Conservation (phyloP, 2,113 vertebrate genomes). For the Herpailurus yagouaroundi region DNA sequence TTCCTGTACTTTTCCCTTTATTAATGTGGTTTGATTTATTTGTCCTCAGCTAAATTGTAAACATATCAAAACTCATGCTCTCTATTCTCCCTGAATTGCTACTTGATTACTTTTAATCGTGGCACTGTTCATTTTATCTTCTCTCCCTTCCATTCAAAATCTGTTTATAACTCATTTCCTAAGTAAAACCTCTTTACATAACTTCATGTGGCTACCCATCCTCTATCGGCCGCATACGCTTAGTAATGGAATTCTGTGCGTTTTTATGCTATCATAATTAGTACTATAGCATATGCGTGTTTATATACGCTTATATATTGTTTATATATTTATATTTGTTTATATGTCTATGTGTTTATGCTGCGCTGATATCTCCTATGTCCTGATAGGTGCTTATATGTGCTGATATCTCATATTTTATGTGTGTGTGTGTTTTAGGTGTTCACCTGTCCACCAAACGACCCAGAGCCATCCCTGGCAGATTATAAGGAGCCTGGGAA, state of each 20-base stretch:
- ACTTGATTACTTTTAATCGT: neutral
- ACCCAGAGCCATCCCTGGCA: neutral
- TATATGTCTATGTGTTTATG: neutral
- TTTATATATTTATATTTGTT: neutral
- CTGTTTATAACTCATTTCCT: neutral
- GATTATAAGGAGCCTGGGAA: neutral
- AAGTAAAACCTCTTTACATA: neutral
- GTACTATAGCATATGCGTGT: neutral
- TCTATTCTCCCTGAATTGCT: neutral
- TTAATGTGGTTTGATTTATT: neutral
- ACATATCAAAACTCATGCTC: neutral
- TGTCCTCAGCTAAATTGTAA: neutral
- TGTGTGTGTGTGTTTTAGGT: neutral
- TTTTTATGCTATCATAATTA: neutral
- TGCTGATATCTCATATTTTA: neutral
- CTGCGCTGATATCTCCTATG: neutral
- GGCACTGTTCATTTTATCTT: neutral
- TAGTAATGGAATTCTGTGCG: neutral
- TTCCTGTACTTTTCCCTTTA: neutral
- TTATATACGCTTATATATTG: neutral
- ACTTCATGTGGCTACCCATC: neutral
- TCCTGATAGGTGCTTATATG: neutral
- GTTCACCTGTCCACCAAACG: neutral
- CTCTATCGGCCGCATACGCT: neutral
- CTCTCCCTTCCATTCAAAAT: neutral